phyloP scores from a whole-genome alignment of 1,140 invertebrate species.

The Trachymyrmex cornetzi region DNA sequence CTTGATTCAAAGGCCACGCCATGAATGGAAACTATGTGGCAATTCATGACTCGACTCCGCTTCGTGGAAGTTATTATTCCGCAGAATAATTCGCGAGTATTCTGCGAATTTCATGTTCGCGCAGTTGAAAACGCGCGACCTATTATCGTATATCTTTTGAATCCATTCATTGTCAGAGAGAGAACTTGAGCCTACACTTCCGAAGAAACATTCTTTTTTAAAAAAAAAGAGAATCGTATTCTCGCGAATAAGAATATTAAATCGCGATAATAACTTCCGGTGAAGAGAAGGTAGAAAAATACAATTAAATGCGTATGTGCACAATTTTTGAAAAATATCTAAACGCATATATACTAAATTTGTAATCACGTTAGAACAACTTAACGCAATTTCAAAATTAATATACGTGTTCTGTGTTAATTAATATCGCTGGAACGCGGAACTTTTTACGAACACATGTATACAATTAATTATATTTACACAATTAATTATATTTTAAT shows the following conservation, averaged over 20 bases:
- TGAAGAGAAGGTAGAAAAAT: not conserved
- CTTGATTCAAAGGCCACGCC: slow-evolving; percentile 41
- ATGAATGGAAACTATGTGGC: slow-evolving; percentile 46
- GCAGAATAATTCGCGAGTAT: slow-evolving; percentile 51
- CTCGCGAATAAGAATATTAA: not conserved
- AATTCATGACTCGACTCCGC: slow-evolving; percentile 43
- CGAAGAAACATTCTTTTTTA: not conserved
- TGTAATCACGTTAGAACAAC: not conserved
- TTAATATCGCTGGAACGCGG: not conserved
- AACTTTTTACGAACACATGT: not conserved
- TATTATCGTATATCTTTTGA: slow-evolving; percentile 55
- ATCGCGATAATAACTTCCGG: not conserved
- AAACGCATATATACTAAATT: not conserved
- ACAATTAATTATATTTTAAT: not conserved
- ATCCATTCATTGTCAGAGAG: slow-evolving; percentile 13
- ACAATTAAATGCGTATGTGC: not conserved
- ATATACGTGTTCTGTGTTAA: not conserved
- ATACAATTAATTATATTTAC: not conserved
- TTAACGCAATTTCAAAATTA: not conserved
- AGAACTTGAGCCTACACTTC: not conserved
- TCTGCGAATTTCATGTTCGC: slow-evolving; percentile 50
- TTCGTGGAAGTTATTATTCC: slow-evolving; percentile 50
- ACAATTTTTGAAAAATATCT: not conserved
- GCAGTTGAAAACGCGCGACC: slow-evolving; percentile 4
- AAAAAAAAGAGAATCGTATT: not conserved